These are phyloP conservation scores for Eupithecia vulgata DNA, from an alignment of 2,888 invertebrate species.

Conservation along the genomic window DNA sequence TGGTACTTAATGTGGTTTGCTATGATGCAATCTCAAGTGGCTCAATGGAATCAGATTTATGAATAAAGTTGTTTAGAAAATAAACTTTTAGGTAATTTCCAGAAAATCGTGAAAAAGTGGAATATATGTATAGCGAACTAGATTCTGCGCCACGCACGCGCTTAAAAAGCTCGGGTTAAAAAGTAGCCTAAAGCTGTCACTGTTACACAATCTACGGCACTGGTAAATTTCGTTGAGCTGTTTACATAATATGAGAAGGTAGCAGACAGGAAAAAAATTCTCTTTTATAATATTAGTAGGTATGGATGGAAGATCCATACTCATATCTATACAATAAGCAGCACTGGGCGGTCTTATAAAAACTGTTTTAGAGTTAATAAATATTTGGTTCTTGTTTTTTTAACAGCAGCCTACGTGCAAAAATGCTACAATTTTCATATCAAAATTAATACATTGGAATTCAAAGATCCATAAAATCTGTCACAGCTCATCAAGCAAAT, in stretches of 20 bases:
- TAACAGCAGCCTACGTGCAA: neutral
- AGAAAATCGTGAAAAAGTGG: neutral
- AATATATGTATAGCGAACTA: too few species aligned
- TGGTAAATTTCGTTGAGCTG: too few species aligned
- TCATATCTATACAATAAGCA: too few species aligned
- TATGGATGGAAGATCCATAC: too few species aligned
- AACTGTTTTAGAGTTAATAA: neutral
- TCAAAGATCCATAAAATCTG: conserved; percentile 31
- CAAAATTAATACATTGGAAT: conserved; percentile 29
- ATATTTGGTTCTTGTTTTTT: neutral
- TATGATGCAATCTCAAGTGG: conserved; percentile 18
- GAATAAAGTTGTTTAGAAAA: conserved; percentile 6
- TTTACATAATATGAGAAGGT: too few species aligned
- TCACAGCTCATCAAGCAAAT: conserved; percentile 29
- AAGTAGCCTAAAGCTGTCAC: too few species aligned
- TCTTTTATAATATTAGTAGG: too few species aligned
- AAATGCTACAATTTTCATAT: neutral
- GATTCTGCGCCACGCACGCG: too few species aligned
- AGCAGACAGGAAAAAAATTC: too few species aligned
- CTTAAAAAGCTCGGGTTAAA: too few species aligned
- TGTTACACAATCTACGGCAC: too few species aligned
- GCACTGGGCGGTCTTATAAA: too few species aligned
- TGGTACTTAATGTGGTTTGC: conserved; percentile 20
- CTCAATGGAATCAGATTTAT: conserved; percentile 21
- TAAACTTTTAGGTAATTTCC: neutral